Evolutionary conservation across 2,797 vertebrate genomes (phyloP), one percentile per base, ranked within the genome.

Genomic region (Cuculus canorus): DNA sequence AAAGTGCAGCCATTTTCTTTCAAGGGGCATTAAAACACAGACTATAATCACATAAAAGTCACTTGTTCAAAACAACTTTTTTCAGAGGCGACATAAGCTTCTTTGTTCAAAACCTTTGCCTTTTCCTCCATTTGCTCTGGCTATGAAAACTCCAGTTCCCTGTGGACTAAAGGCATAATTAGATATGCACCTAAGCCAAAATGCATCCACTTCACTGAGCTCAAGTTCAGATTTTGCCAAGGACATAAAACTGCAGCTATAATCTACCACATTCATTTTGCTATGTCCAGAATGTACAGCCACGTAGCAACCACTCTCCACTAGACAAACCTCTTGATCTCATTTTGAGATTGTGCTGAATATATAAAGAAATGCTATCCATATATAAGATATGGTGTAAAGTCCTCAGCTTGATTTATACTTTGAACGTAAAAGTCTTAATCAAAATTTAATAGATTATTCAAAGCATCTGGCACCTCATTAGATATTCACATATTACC

Each of bases 381-480:
- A 21, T 70, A 53, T 5, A 21, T 52, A 32, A 45, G 25, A 39
- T 52, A 64, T 2, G 4, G 27, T n/a, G 5, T 50, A 41, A 86
- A 91, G 8, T 37, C 17, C 77, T 25, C 41, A 54, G 30, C 11
- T 61, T 82, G 30, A 69, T 68, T 85, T 78, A 84, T 33, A 59
- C 19, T 81, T 78, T 35, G 50, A 90, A 83, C 53, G 69, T 13
- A 78, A 80, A 80, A 71, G 24, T 30, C 25, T 88, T 45, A 27
- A 91, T 72, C 57, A 92, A 90, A 88, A 65, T 92, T 56, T 72
- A 82, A 84, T 35, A 72, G 65, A 65, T 56, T 13, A 54, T 86
- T 91, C 90, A 88, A 91, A 93, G 76, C 61, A 88, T 86, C 53
- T 76, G 33, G 30, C 14, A 85, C 48, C 52, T 84, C 30, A 88